Evolutionary conservation across 1,140 invertebrate genomes (phyloP).

Genomic region (Drosophila eugracilis): DNA sequence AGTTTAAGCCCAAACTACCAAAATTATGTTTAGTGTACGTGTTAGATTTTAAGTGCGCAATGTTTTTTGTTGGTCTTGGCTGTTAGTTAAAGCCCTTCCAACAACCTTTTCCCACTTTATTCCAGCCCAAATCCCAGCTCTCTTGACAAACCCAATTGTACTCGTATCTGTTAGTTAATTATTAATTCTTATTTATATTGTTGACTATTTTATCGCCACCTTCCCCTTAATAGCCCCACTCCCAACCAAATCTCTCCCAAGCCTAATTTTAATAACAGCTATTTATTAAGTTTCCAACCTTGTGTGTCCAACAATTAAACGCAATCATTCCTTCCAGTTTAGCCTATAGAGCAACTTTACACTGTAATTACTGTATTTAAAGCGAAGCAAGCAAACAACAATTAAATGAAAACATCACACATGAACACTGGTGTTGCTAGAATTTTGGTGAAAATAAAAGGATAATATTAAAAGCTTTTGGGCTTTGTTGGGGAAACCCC

Average conservation of each 20-base stretch:
- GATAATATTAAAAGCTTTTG: no score
- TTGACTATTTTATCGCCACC: conserved; percentile 35
- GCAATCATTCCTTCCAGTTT: conserved; percentile 79
- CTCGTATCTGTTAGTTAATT: conserved; percentile 39
- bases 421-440: conserved; percentile 10
- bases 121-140: conserved; percentile 1
- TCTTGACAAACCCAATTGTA: conserved; percentile 7
- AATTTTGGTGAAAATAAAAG: not conserved
- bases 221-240: not conserved
- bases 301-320: conserved; percentile 76
- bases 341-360: conserved; percentile 75
- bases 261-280: conserved; percentile 26
- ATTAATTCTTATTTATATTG: conserved; percentile 48
- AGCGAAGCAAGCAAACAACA: conserved; percentile 50
- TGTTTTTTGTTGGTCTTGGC: conserved; percentile 44
- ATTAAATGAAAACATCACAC: conserved; percentile 44
- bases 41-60: conserved; percentile 61
- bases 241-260: not conserved
- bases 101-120: not conserved
- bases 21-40: conserved; percentile 69
- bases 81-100: conserved; percentile 12
- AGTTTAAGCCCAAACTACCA: conserved; percentile 74
- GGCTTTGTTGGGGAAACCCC: no score
- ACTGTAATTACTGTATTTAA: conserved; percentile 74
- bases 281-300: conserved; percentile 55